phyloP scores from a whole-genome alignment of 2,113 vertebrate species.

The Zingel zingel region DNA sequence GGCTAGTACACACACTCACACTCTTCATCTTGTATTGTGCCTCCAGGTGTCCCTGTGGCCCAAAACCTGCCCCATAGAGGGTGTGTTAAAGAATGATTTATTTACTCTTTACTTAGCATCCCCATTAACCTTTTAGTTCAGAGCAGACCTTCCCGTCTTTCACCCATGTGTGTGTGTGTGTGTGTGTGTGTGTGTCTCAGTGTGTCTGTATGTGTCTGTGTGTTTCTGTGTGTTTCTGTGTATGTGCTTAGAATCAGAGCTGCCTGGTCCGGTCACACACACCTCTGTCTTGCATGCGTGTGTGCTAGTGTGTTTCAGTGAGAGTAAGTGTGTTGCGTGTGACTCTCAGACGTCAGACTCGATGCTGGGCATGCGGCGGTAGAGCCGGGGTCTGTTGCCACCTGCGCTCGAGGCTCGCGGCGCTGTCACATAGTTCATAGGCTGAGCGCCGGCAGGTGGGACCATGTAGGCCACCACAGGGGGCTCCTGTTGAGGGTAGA shows the following conservation, averaged over 20 bases:
- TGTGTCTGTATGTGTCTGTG: slow-evolving; percentile 42
- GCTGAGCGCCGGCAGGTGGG: slow-evolving; percentile 90
- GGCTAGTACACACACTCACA: slow-evolving; percentile 63
- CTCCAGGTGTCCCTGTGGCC: slow-evolving; percentile 70
- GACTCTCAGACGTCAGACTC: slow-evolving; percentile 95
- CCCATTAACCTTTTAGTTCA: slow-evolving; percentile 52
- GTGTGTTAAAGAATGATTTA: slow-evolving; percentile 61
- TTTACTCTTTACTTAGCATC: slow-evolving; percentile 67
- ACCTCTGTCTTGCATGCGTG: slow-evolving; percentile 62
- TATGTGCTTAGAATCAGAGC: slow-evolving; percentile 69
- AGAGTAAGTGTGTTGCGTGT: slow-evolving; percentile 43
- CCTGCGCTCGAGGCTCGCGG: slow-evolving; percentile 94
- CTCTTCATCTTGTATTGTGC: slow-evolving; percentile 50
- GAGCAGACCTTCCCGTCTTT: slow-evolving; percentile 25
- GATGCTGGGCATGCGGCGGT: slow-evolving; percentile 98
- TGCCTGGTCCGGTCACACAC: slow-evolving; percentile 66
- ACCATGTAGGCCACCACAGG: slow-evolving; percentile 95
- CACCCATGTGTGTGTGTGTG: slow-evolving; percentile 31
- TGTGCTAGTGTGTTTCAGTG: slow-evolving; percentile 60
- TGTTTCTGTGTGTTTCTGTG: slow-evolving; percentile 36
- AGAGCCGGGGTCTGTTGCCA: slow-evolving; percentile 93
- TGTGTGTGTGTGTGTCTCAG: slow-evolving; percentile 37
- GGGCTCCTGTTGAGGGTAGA: slow-evolving; percentile 89
- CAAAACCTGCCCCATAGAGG: slow-evolving; percentile 41
- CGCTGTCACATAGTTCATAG: slow-evolving; percentile 90